phyloP scores from a whole-genome alignment of 2,888 invertebrate species.

The Drosophila kambysellisi region DNA sequence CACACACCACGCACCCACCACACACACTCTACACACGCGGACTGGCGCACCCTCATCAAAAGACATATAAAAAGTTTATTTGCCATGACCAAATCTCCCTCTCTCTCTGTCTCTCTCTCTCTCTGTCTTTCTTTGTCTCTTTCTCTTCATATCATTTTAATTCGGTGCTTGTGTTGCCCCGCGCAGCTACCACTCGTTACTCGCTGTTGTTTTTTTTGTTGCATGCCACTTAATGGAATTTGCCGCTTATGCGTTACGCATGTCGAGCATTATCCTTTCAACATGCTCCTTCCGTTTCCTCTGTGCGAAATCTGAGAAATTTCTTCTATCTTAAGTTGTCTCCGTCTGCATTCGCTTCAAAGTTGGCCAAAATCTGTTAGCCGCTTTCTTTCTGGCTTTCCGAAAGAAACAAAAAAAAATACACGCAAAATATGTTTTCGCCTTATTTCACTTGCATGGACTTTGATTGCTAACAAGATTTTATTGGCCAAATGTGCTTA shows the following conservation, averaged over 20 bases:
- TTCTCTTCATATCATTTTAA: constrained; percentile 64
- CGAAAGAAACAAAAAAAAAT: background rate
- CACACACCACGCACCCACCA: background rate
- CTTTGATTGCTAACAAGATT: constrained; percentile 63
- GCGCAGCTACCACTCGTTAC: constrained; percentile 26
- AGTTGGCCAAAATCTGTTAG: constrained; percentile 39
- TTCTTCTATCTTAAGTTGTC: background rate
- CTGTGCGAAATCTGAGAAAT: constrained; percentile 46
- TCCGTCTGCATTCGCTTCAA: constrained; percentile 7
- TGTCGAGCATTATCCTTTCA: constrained; percentile 79
- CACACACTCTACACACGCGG: constrained; percentile 7
- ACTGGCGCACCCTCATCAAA: constrained; percentile 69
- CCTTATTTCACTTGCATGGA: constrained; percentile 28
- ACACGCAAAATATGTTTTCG: constrained; percentile 16
- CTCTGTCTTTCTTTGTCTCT: background rate
- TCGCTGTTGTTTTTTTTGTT: constrained; percentile 35
- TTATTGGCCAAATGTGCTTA: constrained; percentile 41
- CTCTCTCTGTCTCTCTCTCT: background rate
- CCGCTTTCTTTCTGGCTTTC: constrained; percentile 49
- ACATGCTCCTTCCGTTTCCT: constrained; percentile 61
- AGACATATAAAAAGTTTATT: constrained; percentile 71
- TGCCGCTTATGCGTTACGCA: constrained; percentile 81
- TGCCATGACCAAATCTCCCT: constrained; percentile 56
- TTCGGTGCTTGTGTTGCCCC: constrained; percentile 47
- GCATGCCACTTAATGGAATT: constrained; percentile 79